Conservation (phyloP, 2,888 invertebrate species). For the Epiblema foenella region DNA sequence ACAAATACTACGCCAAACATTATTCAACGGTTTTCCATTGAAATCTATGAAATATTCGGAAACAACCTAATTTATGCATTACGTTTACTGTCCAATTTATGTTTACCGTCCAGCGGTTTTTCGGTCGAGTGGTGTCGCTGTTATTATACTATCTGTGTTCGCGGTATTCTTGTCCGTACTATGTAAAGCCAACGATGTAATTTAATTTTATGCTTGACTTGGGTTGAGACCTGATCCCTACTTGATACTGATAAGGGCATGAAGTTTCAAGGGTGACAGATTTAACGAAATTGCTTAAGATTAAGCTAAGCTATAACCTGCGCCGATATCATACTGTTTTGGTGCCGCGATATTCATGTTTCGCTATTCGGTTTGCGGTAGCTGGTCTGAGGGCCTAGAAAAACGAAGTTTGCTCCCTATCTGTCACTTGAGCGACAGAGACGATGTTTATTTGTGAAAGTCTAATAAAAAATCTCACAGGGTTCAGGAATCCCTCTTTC, state of each 20-base stretch:
- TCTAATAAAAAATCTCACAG: neutral
- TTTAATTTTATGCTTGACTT: constrained; percentile 36
- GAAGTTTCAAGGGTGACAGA: neutral
- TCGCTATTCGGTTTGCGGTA: no score
- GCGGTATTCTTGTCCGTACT: constrained; percentile 35
- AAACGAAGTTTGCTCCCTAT: no score
- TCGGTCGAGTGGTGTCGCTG: constrained; percentile 25
- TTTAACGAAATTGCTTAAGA: neutral
- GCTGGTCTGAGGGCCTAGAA: no score
- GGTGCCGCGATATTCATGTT: no score
- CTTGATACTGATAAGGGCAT: constrained; percentile 34
- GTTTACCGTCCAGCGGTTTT: constrained; percentile 26
- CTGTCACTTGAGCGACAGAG: no score
- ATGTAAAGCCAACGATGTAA: constrained; percentile 34
- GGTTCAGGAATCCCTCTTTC: neutral
- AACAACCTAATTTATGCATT: constrained; percentile 16
- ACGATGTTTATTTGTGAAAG: no score
- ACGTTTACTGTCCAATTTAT: constrained; percentile 4
- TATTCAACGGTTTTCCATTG: neutral
- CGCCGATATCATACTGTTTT: neutral
- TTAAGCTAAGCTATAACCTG: neutral
- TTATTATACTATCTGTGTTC: constrained; percentile 17
- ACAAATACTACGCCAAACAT: neutral
- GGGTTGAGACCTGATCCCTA: constrained; percentile 21
- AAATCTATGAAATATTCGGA: neutral